Base-by-base conservation (phyloP, 1,140 invertebrate species). In the Orchesella cincta region DNA sequence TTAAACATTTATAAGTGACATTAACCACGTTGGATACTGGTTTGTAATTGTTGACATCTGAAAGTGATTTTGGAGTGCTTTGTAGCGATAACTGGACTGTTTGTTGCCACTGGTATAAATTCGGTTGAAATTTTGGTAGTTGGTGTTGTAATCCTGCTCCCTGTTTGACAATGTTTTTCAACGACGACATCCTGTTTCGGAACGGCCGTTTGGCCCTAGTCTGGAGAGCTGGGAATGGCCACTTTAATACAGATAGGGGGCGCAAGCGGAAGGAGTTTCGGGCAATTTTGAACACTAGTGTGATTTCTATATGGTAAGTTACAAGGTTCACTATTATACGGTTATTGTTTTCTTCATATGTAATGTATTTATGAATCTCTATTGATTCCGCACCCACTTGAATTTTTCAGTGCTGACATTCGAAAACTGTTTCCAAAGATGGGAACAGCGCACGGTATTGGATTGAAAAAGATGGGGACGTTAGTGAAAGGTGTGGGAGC, bases 131-230 rank as follows among this genome's bases (percentile, higher is more conserved):
- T n/a, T n/a, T n/a, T n/a, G n/a, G n/a, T n/a, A n/a, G n/a, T n/a
- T n/a, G n/a, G n/a, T n/a, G n/a, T n/a, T n/a, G n/a, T n/a, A n/a
- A n/a, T n/a, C n/a, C n/a, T n/a, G n/a, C n/a, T n/a, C n/a, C n/a
- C n/a, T n/a, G n/a, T n/a, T n/a, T n/a, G n/a, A n/a, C n/a, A n/a
- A 75, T 75, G 74, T 75, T 75, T 39, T 75, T 75, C 12, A 75
- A 75, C 74, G 14, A 23, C 5, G 74, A 75, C 34, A 67, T 75
- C 28, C 39, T 75, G 33, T 75, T 64, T 26, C 74, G 74, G n/a
- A 75, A 62, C 31, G 74, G 74, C 5, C 57, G 54, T 1, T 51
- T 75, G 34, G 74, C 74, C 8, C 23, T 75, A 57, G 34, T 75
- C 16, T 75, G 74, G 74, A 31, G 62, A 0, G 74, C 57, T 1